Conservation (phyloP, 2,888 invertebrate species). For the Nudaria mundana region DNA sequence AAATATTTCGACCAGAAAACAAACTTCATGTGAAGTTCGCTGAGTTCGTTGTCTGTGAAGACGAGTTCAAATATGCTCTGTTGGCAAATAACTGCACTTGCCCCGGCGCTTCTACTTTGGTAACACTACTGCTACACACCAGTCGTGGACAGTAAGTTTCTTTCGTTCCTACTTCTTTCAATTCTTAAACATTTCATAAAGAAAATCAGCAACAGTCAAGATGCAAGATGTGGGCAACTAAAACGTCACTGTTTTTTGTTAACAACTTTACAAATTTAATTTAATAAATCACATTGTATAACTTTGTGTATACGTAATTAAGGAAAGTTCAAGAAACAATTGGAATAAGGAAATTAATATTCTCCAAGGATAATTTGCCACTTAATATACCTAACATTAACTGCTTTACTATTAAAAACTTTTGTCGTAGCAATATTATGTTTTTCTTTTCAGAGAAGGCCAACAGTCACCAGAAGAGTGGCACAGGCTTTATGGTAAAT, state of each 20-base stretch:
- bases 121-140: conserved; percentile 96
- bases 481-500: conserved; percentile 98
- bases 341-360: no score
- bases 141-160: conserved; percentile 97
- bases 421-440: not conserved
- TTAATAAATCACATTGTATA: no score
- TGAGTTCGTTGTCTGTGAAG: conserved; percentile 98
- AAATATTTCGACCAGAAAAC: conserved; percentile 98
- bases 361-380: no score
- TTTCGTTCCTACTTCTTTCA: no score
- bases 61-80: conserved; percentile 99
- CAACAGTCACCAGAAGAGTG: conserved; percentile 98
- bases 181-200: not conserved
- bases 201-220: not conserved
- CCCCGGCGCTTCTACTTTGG: conserved; percentile 97
- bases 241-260: no score
- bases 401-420: not conserved
- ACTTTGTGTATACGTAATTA: no score
- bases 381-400: no score
- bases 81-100: conserved; percentile 99
- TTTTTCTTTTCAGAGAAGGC: conserved; percentile 86
- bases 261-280: no score
- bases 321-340: no score
- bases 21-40: conserved; percentile 99
- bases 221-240: no score